Evolutionary conservation across 2,113 vertebrate genomes (phyloP), one percentile per base, ranked within the genome.

Genomic region (Neolamprologus hecqui): DNA sequence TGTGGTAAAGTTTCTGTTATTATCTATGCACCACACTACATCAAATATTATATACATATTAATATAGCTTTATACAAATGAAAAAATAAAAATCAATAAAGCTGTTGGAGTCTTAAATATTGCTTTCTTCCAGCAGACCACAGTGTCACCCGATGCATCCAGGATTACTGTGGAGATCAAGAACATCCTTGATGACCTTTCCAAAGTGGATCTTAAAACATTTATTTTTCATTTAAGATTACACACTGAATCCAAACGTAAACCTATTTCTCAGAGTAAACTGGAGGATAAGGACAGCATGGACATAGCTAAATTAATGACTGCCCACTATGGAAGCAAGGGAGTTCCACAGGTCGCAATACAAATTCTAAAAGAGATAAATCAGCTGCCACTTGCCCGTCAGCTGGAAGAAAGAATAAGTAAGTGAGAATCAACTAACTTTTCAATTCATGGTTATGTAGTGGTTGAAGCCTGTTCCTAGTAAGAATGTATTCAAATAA

Each of bases 391-490:
- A 2, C 89, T 91, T 5, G 86, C 37, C 17, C 0, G 0, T 57
- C 6, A 60, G 0, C 37, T 94, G 60, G 80, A 86, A 54, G 12
- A 45, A 3, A 42, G 2, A 1, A 79, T 4, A 8, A 88, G 92
- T 94, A 89, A 92, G 47, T 0, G 12, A 0, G 33, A 65, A 65
- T 65, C 17, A 37, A 65, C 60, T 10, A 70, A 45, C n/a, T 70
- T 0, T 70, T 0, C 65, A 15, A 0, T 70, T 70, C 12, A 9
- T 40, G 65, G 0, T 26, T 70, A 9, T 15, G 12, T 0, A 42
- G 65, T 42, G 65, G 12, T 2, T 70, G 35, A 9, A 70, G 12
- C 37, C 17, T 70, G 33, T 70, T 40, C 35, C n/a, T 23, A 70
- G n/a, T 70, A 70, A 70, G 37, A 70, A 70, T 42, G 37, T 0